These are phyloP conservation scores for Drosophila paulistorum DNA, from an alignment of 1,140 invertebrate species.

Conservation along the genomic window DNA sequence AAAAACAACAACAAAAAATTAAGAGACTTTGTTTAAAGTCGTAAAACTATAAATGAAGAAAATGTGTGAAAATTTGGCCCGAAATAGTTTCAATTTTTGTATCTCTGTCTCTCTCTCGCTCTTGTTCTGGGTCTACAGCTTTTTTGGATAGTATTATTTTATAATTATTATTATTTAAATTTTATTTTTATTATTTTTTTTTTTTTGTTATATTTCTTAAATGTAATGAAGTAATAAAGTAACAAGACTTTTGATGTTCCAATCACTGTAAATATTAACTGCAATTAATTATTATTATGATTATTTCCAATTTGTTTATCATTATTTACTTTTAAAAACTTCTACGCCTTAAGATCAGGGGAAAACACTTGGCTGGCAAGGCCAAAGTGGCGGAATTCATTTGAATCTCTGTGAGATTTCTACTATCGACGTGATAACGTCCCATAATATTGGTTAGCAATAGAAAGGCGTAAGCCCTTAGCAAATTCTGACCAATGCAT, in stretches of 20 bases:
- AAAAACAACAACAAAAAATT: not conserved
- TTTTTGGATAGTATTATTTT: slow-evolving; percentile 6
- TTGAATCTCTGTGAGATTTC: slow-evolving; percentile 84
- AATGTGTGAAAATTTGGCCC: not conserved
- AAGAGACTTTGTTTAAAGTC: not conserved
- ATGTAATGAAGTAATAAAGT: slow-evolving; percentile 5
- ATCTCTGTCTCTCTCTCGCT: not conserved
- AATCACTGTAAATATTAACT: not conserved
- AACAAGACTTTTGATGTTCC: not conserved
- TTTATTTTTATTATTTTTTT: no score
- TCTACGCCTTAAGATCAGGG: slow-evolving; percentile 57
- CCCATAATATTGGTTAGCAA: slow-evolving; percentile 89
- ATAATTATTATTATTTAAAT: not conserved
- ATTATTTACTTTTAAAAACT: no score
- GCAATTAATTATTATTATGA: no score
- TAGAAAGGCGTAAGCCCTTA: slow-evolving; percentile 90
- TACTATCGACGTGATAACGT: slow-evolving; percentile 87
- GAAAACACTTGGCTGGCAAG: slow-evolving; percentile 87
- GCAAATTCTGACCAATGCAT: slow-evolving; percentile 94
- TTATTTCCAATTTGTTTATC: no score
- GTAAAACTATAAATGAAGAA: not conserved
- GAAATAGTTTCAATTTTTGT: not conserved
- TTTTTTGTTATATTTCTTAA: not conserved
- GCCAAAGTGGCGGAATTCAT: slow-evolving; percentile 88
- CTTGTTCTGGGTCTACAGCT: not conserved